Conservation (phyloP, 2,888 invertebrate genomes). For the Ceratothoa steindachneri region DNA sequence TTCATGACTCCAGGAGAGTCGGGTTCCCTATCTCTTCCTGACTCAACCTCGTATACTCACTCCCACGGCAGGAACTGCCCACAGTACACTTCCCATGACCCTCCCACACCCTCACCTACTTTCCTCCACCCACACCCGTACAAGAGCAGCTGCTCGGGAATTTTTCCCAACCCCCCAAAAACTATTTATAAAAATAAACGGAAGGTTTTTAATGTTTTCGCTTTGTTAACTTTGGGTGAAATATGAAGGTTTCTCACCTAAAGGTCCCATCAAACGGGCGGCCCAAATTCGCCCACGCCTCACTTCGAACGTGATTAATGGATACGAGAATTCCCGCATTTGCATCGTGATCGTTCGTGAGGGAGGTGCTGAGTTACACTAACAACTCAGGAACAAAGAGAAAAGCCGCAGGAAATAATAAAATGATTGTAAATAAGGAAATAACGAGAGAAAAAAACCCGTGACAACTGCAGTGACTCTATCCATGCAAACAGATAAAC, state of each 20-base stretch:
- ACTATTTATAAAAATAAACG: conserved; percentile 11
- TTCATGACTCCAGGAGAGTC: background rate
- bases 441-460: no score
- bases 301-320: background rate
- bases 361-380: no score
- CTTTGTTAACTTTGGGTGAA: conserved; percentile 40
- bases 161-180: background rate
- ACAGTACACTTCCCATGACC: background rate
- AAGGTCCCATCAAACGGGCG: conserved; percentile 32
- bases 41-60: background rate
- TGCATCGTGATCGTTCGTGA: no score
- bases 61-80: background rate
- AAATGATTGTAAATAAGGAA: no score
- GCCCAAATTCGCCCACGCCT: background rate
- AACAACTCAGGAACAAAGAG: no score
- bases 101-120: background rate
- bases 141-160: conserved; percentile 11
- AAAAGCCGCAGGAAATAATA: no score
- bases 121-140: background rate
- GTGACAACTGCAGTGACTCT: no score
- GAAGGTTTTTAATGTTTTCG: conserved; percentile 37
- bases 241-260: conserved; percentile 34
- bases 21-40: background rate
- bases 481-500: no score
- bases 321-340: background rate